Percentiles rank a stretch among this genome's conserved stretches.
Evolutionary conservation across 2,888 invertebrate genomes (phyloP).

Genomic region (Eucera pruinosa): DNA sequence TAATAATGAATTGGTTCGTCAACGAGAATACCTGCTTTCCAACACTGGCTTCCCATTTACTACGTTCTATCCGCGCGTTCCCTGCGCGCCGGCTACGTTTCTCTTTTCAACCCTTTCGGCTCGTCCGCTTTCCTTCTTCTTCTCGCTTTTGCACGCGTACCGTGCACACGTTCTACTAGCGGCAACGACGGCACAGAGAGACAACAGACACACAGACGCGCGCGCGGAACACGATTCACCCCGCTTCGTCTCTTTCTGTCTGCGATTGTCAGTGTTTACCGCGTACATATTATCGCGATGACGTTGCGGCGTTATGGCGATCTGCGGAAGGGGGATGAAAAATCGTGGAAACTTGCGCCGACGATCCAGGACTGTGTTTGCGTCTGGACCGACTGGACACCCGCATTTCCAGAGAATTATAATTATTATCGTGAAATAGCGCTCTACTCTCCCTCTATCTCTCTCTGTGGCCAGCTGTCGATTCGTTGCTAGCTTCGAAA

Average conservation of each 20-base stretch:
- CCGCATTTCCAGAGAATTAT: slow-evolving; percentile 42
- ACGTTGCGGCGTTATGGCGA: slow-evolving; percentile 62
- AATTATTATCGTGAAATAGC: slow-evolving; percentile 13
- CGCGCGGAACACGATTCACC: slow-evolving; percentile 11
- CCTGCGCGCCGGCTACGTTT: too few species aligned
- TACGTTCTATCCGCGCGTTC: slow-evolving; percentile 25
- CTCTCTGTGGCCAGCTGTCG: too few species aligned
- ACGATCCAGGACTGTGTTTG: slow-evolving; percentile 47
- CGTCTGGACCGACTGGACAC: slow-evolving; percentile 36
- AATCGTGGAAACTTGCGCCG: slow-evolving; percentile 37
- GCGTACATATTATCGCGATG: slow-evolving; percentile 62
- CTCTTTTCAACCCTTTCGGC: too few species aligned
- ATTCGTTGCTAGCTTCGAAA: too few species aligned
- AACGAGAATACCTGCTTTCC: slow-evolving; percentile 63
- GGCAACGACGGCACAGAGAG: too few species aligned
- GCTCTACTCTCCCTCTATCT: not conserved
- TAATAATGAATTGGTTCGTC: slow-evolving; percentile 73
- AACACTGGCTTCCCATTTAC: slow-evolving; percentile 43
- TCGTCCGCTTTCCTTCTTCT: not conserved
- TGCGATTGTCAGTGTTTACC: slow-evolving; percentile 64
- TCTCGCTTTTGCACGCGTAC: not conserved
- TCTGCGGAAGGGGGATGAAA: slow-evolving; percentile 35
- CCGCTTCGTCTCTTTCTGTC: slow-evolving; percentile 5
- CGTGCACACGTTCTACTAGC: not conserved
- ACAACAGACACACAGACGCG: too few species aligned